Conservation (phyloP, 2,113 vertebrate genomes). For the Pteronura brasiliensis region DNA sequence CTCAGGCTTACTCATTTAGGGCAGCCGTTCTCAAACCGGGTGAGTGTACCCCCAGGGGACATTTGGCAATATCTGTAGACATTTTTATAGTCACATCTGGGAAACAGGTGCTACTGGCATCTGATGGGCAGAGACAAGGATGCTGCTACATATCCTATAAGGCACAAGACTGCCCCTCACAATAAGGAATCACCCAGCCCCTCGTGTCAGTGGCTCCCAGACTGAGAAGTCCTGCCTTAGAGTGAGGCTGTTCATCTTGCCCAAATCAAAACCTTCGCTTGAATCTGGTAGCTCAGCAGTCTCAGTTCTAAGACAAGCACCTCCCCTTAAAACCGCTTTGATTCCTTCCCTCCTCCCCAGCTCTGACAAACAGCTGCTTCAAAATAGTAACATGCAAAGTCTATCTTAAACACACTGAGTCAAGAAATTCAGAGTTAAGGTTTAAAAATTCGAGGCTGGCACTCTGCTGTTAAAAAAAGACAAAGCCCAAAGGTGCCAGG, state of each 20-base stretch:
- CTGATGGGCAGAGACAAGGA: neutral
- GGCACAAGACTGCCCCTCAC: neutral
- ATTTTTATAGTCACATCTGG: neutral
- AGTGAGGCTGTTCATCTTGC: neutral
- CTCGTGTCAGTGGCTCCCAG: neutral
- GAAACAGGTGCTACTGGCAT: neutral
- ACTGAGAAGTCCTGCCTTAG: neutral
- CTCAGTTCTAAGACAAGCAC: neutral
- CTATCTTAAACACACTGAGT: conserved; percentile 76
- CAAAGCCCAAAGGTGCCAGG: conserved; percentile 27
- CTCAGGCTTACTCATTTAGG: neutral
- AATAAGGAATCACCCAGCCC: neutral
- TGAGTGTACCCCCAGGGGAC: neutral
- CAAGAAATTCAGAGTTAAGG: conserved; percentile 81
- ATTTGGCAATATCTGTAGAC: neutral
- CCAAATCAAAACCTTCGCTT: neutral
- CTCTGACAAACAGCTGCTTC: conserved; percentile 62
- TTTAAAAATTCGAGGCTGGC: conserved; percentile 70
- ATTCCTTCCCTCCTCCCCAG: neutral
- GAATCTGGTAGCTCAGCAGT: neutral
- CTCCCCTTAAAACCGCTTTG: neutral
- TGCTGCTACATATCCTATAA: neutral
- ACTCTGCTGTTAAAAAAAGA: conserved; percentile 69
- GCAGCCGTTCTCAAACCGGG: neutral
- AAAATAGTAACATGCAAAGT: conserved; percentile 81